These are phyloP conservation scores for Drosophila mulleri DNA, from an alignment of 2,888 invertebrate species.

Conservation along the genomic window DNA sequence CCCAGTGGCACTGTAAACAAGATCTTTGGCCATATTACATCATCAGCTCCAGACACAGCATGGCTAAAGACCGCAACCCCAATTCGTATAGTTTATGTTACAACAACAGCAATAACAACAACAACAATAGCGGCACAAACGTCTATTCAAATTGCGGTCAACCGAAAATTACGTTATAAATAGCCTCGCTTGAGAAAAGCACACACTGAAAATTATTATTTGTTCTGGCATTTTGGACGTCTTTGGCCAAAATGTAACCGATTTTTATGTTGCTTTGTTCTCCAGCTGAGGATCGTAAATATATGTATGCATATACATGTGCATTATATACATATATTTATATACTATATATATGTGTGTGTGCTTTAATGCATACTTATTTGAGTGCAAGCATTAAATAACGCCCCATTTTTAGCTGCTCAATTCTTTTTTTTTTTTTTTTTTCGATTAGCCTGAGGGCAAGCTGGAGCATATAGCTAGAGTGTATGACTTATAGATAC, in stretches of 20 bases:
- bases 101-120: constrained; percentile 20
- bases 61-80: constrained; percentile 45
- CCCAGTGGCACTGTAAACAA: constrained; percentile 31
- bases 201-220: constrained; percentile 50
- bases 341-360: background rate
- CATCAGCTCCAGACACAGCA: constrained; percentile 26
- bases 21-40: constrained; percentile 35
- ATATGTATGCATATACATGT: background rate
- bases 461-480: background rate
- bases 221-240: constrained; percentile 27
- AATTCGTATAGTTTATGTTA: constrained; percentile 58
- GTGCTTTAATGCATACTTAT: background rate
- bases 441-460: too few species aligned
- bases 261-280: constrained; percentile 53
- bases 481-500: background rate
- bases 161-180: constrained; percentile 65
- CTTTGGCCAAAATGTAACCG: constrained; percentile 58
- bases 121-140: constrained; percentile 12
- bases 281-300: constrained; percentile 20
- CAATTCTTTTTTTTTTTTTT: too few species aligned
- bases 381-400: constrained; percentile 33
- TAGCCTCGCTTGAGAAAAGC: constrained; percentile 50
- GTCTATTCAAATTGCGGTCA: constrained; percentile 72
- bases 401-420: constrained; percentile 26
- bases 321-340: background rate